phyloP scores from a whole-genome alignment of 1,140 invertebrate species.

The Colletes latitarsis region DNA sequence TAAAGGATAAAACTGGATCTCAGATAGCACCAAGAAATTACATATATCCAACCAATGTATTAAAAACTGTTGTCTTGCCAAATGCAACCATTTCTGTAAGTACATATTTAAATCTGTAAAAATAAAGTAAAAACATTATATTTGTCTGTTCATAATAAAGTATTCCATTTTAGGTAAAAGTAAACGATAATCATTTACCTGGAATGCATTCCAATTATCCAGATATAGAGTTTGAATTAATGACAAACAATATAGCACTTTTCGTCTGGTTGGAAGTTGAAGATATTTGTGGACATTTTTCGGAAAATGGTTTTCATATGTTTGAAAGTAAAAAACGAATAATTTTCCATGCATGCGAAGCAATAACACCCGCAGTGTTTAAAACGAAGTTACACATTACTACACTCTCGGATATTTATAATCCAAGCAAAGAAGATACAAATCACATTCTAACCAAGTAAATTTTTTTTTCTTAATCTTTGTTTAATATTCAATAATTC shows the following conservation, averaged over 20 bases:
- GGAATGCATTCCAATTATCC: constrained; percentile 60
- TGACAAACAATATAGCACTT: constrained; percentile 81
- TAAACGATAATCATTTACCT: constrained; percentile 49
- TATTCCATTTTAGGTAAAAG: constrained; percentile 56
- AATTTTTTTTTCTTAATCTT: too few relatives aligned
- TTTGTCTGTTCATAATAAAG: background rate
- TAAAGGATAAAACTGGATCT: constrained; percentile 59
- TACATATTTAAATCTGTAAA: constrained; percentile 4
- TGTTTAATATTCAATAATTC: background rate
- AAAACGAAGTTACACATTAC: constrained; percentile 60
- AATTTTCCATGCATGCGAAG: constrained; percentile 61
- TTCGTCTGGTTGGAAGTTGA: constrained; percentile 85
- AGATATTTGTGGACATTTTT: constrained; percentile 82
- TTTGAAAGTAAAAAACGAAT: constrained; percentile 62
- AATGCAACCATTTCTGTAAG: constrained; percentile 64
- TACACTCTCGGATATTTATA: constrained; percentile 70
- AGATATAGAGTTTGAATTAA: constrained; percentile 74
- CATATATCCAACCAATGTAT: constrained; percentile 67
- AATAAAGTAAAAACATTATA: constrained; percentile 10
- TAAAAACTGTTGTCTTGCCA: constrained; percentile 66
- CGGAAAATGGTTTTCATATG: constrained; percentile 85
- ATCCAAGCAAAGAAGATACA: constrained; percentile 21
- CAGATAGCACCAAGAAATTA: constrained; percentile 78
- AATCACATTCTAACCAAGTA: constrained; percentile 9
- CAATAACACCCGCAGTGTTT: constrained; percentile 52